These are phyloP conservation scores for Oenanthe melanoleuca DNA, from an alignment of 2,113 vertebrate genomes.

Conservation along the genomic window DNA sequence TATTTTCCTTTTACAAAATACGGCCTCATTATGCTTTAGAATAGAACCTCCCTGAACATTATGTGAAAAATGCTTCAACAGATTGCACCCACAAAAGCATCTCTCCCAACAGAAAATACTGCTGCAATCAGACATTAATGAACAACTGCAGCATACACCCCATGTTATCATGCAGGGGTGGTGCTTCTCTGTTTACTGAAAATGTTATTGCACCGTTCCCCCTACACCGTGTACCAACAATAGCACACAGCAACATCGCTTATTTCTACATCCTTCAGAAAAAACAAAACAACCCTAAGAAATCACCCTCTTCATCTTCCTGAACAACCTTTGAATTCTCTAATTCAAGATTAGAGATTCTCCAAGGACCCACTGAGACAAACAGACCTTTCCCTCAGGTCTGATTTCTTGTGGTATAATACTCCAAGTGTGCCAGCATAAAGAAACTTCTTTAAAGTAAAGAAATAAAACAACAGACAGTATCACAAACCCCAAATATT, in stretches of 20 bases:
- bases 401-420: neutral
- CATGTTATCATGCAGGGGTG: neutral
- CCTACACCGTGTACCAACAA: neutral
- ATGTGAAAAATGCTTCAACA: neutral
- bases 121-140: neutral
- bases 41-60: neutral
- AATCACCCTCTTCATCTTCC: neutral
- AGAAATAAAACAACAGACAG: neutral
- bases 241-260: neutral
- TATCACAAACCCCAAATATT: neutral
- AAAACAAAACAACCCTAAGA: neutral
- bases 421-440: neutral
- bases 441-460: neutral
- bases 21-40: neutral
- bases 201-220: neutral
- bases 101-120: neutral
- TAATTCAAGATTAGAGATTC: neutral
- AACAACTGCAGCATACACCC: neutral
- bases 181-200: conserved; percentile 20
- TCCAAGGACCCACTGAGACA: neutral
- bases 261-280: neutral
- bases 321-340: neutral
- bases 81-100: neutral
- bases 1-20: conserved; percentile 45
- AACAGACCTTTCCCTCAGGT: neutral